These are phyloP conservation scores for Gnathonemus longibarbis DNA, from an alignment of 2,113 vertebrate species.

Conservation along the genomic window DNA sequence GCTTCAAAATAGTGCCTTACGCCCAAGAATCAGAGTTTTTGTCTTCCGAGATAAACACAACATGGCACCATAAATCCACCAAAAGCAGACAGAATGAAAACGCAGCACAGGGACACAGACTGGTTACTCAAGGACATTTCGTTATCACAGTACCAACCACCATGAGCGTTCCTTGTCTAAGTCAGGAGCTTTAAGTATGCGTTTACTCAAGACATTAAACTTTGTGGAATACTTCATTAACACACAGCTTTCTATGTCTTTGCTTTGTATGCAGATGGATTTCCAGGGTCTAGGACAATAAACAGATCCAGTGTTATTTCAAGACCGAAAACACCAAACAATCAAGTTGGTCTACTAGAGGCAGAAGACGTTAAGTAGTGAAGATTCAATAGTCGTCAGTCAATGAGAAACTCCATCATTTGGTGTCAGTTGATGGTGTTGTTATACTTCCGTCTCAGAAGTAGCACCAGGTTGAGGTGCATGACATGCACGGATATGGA, in stretches of 20 bases:
- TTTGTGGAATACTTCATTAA: not conserved
- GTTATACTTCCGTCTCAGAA: not conserved
- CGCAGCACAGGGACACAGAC: not conserved
- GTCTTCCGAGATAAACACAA: not conserved
- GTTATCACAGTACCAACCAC: not conserved
- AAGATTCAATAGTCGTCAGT: not conserved
- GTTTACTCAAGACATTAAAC: not conserved
- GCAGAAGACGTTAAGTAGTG: not conserved
- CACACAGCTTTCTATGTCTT: not conserved
- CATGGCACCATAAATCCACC: not conserved
- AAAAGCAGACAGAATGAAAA: not conserved
- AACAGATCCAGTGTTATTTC: not conserved
- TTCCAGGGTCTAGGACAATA: not conserved
- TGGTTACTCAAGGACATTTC: not conserved
- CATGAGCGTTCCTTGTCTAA: not conserved
- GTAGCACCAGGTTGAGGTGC: not conserved
- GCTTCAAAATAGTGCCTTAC: not conserved
- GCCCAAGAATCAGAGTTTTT: not conserved
- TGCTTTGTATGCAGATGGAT: not conserved
- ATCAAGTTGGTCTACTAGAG: not conserved
- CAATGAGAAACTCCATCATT: not conserved
- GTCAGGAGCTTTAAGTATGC: not conserved
- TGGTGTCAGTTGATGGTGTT: not conserved
- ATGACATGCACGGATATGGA: not conserved
- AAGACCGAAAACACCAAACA: not conserved